Base-by-base conservation (phyloP, 2,113 vertebrate species). In the Perccottus glenii region DNA sequence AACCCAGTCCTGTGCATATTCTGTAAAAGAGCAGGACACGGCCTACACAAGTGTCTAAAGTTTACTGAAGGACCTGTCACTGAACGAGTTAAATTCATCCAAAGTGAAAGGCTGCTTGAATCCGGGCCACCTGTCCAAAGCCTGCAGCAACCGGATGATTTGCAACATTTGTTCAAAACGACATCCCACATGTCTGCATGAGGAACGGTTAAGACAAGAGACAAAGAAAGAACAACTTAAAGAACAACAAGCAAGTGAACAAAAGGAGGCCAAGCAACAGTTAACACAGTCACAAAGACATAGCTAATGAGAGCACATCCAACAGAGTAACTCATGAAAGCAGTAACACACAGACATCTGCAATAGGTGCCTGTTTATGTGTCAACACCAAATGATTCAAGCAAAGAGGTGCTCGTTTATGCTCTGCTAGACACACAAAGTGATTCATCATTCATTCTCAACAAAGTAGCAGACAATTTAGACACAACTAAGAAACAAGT, bases 311-410 rank as follows among this genome's bases (percentile, higher is more conserved):
- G 45, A 73, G 35, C 9, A 78, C 61, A 16, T 78, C 63, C 14
- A 83, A 77, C 15, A 60, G 47, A 78, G 81, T 75, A 16, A 45
- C 71, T 4, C 64, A 81, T 50, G 75, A 79, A 42, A 11, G 50
- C 8, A 73, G 9, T 0, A 83, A 12, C 2, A 48, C 52, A 0
- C 69, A 80, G 35, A 77, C 76, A 4, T 73, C 64, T 33, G 46
- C 76, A 11, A 74, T 72, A 50, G 33, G n/a, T 77, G 4, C 77
- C 63, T 67, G 73, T 85, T 3, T 67, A 51, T 55, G 47, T 68
- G 6, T 75, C 73, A 32, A 16, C 57, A 0, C 10, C 5, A 72
- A 67, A n/a, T 64, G 9, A 81, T 11, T 33, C 71, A 70, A 15
- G n/a, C 0, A 68, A 66, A 6, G 60, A 82, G 69, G 57, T 80